These are phyloP conservation scores for Epicauta chinensis DNA, from an alignment of 1,140 invertebrate genomes.

Conservation along the genomic window DNA sequence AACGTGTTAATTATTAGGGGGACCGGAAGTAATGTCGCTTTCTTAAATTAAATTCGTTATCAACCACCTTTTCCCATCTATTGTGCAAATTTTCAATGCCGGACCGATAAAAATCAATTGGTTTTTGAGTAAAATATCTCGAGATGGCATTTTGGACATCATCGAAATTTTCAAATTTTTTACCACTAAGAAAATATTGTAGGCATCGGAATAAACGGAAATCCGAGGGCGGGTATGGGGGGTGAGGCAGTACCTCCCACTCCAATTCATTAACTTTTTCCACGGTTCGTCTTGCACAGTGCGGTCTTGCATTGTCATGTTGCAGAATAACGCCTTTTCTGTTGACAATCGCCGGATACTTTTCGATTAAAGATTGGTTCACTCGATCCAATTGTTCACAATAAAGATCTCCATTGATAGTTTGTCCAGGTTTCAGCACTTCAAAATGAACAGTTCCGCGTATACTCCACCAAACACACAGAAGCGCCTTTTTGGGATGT, in stretches of 20 bases:
- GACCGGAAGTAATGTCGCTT: no score
- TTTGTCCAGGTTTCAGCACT: neutral
- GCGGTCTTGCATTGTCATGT: constrained; percentile 37
- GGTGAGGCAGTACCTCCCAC: constrained; percentile 43
- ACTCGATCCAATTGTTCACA: constrained; percentile 2
- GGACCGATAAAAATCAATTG: neutral
- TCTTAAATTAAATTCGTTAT: neutral
- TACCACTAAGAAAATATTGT: constrained; percentile 15
- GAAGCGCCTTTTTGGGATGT: no score
- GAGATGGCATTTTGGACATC: neutral
- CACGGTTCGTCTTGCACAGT: constrained; percentile 33
- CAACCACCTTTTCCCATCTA: neutral
- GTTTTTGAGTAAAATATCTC: neutral
- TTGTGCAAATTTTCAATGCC: neutral
- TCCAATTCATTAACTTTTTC: constrained; percentile 38
- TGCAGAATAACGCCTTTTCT: constrained; percentile 21
- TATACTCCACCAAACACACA: no score
- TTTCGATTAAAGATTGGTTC: neutral
- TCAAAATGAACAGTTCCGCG: neutral
- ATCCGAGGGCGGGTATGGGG: constrained; percentile 41
- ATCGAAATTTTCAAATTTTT: constrained; percentile 2
- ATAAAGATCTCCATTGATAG: neutral
- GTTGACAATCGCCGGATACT: neutral
- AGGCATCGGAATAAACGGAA: constrained; percentile 41
- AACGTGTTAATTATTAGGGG: no score